Evolutionary conservation across 2,113 vertebrate species (phyloP).

Genomic region (Thermophis baileyi): DNA sequence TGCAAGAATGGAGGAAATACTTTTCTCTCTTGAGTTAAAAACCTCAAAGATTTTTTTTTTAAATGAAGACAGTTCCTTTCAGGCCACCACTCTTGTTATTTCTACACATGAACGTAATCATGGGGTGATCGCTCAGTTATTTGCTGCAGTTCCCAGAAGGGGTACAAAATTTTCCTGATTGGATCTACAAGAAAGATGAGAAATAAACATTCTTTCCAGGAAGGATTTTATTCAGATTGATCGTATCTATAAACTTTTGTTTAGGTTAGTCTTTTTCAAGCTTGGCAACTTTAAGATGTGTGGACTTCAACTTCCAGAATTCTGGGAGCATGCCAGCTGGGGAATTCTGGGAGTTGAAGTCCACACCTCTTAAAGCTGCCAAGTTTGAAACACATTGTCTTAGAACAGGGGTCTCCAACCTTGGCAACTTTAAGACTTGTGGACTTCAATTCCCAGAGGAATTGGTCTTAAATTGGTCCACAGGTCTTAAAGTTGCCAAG

Average conservation of each 20-base stretch:
- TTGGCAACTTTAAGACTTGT: no score
- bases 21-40: neutral
- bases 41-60: no score
- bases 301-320: neutral
- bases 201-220: neutral
- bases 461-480: no score
- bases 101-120: neutral
- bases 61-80: neutral
- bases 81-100: neutral
- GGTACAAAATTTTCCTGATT: neutral
- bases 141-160: neutral
- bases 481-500: no score
- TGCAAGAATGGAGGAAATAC: neutral
- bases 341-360: neutral
- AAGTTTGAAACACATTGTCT: no score
- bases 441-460: no score
- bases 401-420: no score
- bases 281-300: neutral
- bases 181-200: neutral
- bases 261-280: neutral
- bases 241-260: neutral
- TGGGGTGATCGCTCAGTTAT: neutral
- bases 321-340: neutral
- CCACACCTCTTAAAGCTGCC: neutral
- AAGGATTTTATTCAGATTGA: neutral